Base-by-base conservation (phyloP, 1,140 invertebrate genomes). In the Archegozetes longisetosus region DNA sequence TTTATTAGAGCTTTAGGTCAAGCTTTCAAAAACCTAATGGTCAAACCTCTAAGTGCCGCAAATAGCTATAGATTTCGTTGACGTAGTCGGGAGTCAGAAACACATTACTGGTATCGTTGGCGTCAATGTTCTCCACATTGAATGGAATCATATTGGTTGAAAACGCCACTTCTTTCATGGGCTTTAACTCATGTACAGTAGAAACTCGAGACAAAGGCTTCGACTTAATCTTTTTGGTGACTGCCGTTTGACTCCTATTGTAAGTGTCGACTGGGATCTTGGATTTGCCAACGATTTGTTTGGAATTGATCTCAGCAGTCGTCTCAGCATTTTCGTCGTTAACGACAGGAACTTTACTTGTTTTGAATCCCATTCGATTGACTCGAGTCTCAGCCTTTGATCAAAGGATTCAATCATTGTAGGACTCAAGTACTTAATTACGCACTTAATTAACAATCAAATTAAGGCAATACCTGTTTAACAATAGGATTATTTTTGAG, bases 51-150 rank as follows among this genome's bases (percentile, higher is more conserved):
- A 89, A 70, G 24, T 76, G 69, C 64, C 78, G 77, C 66, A 92
- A 74, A 70, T 92, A 89, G 14, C 73, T 70, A 68, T 87, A 89
- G 69, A 94, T 92, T 63, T 90, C 85, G 63, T 85, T 84, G 52
- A 85, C 82, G 70, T 91, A 91, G 63, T 83, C 79, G 26, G 80
- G 80, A 68, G 88, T 83, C 62, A 90, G 75, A 66, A 84, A 78
- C 4, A 85, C 84, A 68, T 88, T 85, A 50, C 81, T 77, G 55
- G 70, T 73, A 66, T 84, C 84, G 62, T 84, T 80, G 66, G 81
- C 78, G 71, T 91, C 88, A 66, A 87, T 84, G 65, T 86, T 80
- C 58, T 73, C 69, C 24, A 78, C 69, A 59, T 65, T 55, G 12
- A 55, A 48, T 0, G 67, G 66, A 9, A 70, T 24, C 13, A 54